Conservation (phyloP, 1,140 invertebrate species). For the Sarcophaga bullata region DNA sequence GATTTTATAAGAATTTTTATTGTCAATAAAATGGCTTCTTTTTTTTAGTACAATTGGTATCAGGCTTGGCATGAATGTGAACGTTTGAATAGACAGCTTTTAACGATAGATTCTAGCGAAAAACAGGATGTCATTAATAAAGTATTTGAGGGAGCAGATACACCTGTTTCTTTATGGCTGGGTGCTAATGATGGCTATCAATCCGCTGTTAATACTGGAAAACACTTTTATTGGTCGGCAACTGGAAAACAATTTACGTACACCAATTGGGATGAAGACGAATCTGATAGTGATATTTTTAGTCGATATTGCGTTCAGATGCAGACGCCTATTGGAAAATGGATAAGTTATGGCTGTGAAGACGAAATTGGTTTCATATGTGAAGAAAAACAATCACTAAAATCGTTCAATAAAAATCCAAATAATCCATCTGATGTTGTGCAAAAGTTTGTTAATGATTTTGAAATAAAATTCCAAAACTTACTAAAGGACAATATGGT, state of each 20-base stretch:
- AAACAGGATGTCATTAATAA: background rate
- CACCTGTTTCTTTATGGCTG: background rate
- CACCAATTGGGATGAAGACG: background rate
- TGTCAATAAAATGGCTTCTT: background rate
- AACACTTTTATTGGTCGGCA: background rate
- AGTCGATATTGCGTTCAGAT: background rate
- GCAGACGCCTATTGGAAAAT: background rate
- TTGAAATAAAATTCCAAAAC: too few species aligned
- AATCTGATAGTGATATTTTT: background rate
- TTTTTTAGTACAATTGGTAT: background rate
- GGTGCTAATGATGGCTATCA: constrained; percentile 1
- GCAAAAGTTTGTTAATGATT: too few species aligned
- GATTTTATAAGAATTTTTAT: background rate
- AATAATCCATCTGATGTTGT: background rate
- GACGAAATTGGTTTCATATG: background rate
- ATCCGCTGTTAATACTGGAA: background rate
- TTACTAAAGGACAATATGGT: too few species aligned
- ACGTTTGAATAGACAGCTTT: background rate
- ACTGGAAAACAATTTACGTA: background rate
- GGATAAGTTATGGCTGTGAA: background rate
- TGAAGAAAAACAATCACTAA: background rate
- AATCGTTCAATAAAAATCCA: background rate
- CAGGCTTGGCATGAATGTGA: background rate
- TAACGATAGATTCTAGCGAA: background rate
- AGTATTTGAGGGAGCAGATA: background rate